A percentile compares a stretch with the other conserved stretches of the same genome.
Conservation (phyloP, 2,888 invertebrate genomes). For the Heliconius ethilla region DNA sequence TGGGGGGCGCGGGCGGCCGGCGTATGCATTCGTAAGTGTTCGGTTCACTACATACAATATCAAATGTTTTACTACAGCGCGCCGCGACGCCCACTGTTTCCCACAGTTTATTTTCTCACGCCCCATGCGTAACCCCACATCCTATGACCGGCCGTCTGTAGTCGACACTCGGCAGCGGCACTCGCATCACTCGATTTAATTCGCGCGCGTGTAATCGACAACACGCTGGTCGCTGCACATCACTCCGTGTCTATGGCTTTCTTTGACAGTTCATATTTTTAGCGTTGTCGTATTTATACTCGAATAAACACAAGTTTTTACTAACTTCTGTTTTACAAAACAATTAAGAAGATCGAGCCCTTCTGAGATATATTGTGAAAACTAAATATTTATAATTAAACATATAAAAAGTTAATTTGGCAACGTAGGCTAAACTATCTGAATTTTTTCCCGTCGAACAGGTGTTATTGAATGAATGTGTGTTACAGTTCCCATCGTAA, state of each 20-base stretch:
- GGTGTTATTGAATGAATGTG: constrained; percentile 89
- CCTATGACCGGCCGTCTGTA: constrained; percentile 82
- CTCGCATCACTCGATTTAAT: constrained; percentile 58
- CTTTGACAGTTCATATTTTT: constrained; percentile 76
- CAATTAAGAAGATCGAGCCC: constrained; percentile 18
- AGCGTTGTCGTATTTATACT: constrained; percentile 74
- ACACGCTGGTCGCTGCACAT: constrained; percentile 60
- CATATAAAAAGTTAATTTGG: constrained; percentile 49
- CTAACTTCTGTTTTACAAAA: constrained; percentile 47
- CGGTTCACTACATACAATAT: constrained; percentile 77
- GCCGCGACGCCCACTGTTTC: constrained; percentile 87
- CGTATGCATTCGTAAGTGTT: constrained; percentile 70
- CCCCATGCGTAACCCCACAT: constrained; percentile 89
- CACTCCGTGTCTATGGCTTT: constrained; percentile 70
- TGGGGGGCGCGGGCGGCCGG: constrained; percentile 27
- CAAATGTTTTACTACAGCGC: constrained; percentile 84
- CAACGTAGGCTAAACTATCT: constrained; percentile 81
- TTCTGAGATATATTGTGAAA: background rate
- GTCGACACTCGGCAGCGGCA: constrained; percentile 59
- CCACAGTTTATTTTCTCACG: constrained; percentile 92
- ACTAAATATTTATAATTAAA: constrained; percentile 31
- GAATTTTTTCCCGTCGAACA: constrained; percentile 88
- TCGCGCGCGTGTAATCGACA: constrained; percentile 67
- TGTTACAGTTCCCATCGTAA: constrained; percentile 78
- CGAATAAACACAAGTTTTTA: constrained; percentile 68